A percentile compares a stretch with the other conserved stretches of the same genome.
phyloP scores from a whole-genome alignment of 2,113 vertebrate species.

The Chiloscyllium plagiosum region DNA sequence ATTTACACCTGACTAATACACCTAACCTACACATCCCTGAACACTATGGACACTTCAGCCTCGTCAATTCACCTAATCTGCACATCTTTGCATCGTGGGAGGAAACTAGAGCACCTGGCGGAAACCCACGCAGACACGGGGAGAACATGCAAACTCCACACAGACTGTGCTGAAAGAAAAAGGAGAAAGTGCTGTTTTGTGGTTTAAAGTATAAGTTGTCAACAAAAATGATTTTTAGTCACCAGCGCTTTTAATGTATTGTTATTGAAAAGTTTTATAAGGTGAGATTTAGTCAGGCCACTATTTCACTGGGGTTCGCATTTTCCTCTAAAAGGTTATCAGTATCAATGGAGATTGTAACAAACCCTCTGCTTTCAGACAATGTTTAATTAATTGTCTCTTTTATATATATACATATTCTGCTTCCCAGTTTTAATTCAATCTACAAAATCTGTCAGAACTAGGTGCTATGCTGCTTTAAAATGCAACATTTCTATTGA shows the following conservation, averaged over 20 bases:
- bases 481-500: not conserved
- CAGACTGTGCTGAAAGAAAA: not conserved
- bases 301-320: not conserved
- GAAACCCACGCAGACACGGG: no score
- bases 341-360: not conserved
- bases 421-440: not conserved
- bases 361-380: not conserved
- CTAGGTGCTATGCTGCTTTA: not conserved
- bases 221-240: not conserved
- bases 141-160: no score
- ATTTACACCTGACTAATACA: no score
- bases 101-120: no score
- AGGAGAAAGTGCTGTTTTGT: not conserved
- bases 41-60: no score
- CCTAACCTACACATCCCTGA: no score
- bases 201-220: not conserved
- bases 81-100: no score
- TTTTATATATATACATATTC: not conserved
- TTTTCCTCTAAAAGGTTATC: not conserved
- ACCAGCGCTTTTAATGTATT: no score
- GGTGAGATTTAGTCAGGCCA: no score
- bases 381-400: not conserved
- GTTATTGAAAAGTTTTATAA: no score
- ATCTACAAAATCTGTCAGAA: not conserved
- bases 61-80: no score